Conservation (phyloP, 2,113 vertebrate genomes). For the Scopus umbretta region DNA sequence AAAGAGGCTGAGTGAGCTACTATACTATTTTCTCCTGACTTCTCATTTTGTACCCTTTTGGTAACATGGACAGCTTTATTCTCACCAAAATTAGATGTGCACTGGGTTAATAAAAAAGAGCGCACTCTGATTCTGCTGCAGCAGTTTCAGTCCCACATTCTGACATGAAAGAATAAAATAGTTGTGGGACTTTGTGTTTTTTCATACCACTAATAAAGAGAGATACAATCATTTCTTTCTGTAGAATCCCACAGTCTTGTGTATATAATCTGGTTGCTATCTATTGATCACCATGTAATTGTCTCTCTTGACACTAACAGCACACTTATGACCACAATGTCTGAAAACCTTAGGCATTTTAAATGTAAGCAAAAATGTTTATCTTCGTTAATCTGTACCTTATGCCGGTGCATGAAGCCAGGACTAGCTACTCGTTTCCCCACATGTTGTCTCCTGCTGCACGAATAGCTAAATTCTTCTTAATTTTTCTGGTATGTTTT, state of each 20-base stretch:
- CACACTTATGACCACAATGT: not conserved
- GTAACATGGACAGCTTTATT: not conserved
- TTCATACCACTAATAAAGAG: not conserved
- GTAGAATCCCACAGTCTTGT: not conserved
- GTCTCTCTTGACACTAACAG: not conserved
- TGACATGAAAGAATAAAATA: not conserved
- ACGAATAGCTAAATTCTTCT: not conserved
- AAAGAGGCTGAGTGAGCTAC: not conserved
- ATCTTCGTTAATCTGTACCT: not conserved
- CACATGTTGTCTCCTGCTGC: not conserved
- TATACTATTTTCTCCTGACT: not conserved
- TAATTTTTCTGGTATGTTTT: not conserved
- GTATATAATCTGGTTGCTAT: not conserved
- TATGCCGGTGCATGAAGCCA: not conserved
- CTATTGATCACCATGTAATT: not conserved
- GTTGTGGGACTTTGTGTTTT: not conserved
- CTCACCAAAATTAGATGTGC: not conserved
- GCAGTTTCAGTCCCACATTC: not conserved
- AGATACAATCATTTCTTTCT: not conserved
- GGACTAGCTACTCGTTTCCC: not conserved
- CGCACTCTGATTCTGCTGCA: not conserved
- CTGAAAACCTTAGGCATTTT: not conserved
- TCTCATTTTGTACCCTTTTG: not conserved
- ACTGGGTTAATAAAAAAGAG: not conserved
- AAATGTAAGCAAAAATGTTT: not conserved